Evolutionary conservation across 2,888 invertebrate species (phyloP).

Genomic region (Muschampia plurimacula): DNA sequence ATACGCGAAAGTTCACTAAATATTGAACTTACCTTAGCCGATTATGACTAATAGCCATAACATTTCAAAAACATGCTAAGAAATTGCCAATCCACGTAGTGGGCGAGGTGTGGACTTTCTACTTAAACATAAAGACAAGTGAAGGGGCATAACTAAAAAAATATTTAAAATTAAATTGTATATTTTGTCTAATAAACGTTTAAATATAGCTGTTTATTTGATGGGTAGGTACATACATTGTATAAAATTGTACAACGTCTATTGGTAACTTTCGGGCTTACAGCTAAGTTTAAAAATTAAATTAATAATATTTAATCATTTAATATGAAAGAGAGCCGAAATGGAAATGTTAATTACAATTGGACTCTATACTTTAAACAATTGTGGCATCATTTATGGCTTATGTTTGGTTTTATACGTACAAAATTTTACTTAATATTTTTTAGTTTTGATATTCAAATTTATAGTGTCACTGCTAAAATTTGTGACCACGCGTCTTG

Average conservation of each 20-base stretch:
- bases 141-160: constrained; percentile 56
- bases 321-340: constrained; percentile 28
- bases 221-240: constrained; percentile 58
- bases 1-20: too few species aligned
- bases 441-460: constrained; percentile 1
- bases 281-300: constrained; percentile 43
- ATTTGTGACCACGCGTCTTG: not conserved
- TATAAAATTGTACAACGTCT: constrained; percentile 58
- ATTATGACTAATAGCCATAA: not conserved
- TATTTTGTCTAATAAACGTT: constrained; percentile 35
- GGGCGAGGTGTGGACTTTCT: constrained; percentile 50
- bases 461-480: not conserved
- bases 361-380: constrained; percentile 18
- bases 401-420: constrained; percentile 22
- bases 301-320: constrained; percentile 32
- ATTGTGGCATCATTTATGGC: constrained; percentile 37
- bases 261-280: constrained; percentile 76
- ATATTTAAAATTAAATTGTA: constrained; percentile 36
- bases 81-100: not conserved
- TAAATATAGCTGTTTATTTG: constrained; percentile 43
- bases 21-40: not conserved
- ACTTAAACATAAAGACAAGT: constrained; percentile 62
- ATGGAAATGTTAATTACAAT: constrained; percentile 28
- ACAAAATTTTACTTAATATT: constrained; percentile 16
- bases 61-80: not conserved